Evolutionary conservation across 2,888 invertebrate species (phyloP).

Genomic region (Ametastegia equiseti): DNA sequence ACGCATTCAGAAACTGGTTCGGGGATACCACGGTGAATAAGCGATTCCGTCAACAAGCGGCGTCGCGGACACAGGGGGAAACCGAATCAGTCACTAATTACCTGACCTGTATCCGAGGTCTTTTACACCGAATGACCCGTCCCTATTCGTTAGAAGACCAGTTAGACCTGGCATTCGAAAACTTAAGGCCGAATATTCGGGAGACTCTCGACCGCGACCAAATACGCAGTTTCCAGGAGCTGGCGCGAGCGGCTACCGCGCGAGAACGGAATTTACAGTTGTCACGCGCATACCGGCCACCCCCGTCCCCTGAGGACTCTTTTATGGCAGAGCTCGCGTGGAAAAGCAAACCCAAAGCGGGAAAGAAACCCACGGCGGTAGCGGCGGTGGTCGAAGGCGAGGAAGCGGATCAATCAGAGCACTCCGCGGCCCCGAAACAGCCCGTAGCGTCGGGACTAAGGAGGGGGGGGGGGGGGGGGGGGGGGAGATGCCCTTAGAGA

Average conservation of each 20-base stretch:
- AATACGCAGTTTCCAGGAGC: background rate
- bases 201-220: background rate
- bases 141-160: background rate
- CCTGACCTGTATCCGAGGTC: background rate
- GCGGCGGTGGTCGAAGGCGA: background rate
- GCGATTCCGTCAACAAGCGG: background rate
- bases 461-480: background rate
- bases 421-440: background rate
- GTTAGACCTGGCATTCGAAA: background rate
- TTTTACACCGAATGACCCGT: background rate
- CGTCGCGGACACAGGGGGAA: background rate
- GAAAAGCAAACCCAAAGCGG: no score
- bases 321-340: background rate
- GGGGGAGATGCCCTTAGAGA: background rate
- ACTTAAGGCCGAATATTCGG: background rate
- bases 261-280: background rate
- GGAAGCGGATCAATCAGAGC: no score
- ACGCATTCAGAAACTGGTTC: background rate
- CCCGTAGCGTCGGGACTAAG: background rate
- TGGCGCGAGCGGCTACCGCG: background rate
- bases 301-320: background rate
- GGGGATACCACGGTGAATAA: background rate
- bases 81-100: background rate
- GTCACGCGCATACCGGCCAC: slow-evolving; percentile 2
- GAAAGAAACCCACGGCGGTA: background rate